phyloP scores from a whole-genome alignment of 1,140 invertebrate species.

The Ceratina australensis region DNA sequence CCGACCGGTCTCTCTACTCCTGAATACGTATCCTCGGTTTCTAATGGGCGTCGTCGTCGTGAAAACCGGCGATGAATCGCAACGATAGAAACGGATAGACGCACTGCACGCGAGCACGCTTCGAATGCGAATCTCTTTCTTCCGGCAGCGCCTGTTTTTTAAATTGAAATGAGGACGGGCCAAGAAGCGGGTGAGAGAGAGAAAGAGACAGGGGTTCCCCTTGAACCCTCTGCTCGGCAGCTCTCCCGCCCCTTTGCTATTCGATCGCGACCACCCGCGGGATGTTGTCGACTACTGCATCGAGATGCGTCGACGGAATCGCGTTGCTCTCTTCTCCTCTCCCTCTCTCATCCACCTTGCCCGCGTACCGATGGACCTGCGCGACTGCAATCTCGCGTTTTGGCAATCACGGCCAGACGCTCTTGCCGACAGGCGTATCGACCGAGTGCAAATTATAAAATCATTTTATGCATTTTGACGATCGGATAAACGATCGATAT shows the following conservation, averaged over 20 bases:
- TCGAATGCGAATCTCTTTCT: not conserved
- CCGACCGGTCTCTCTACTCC: not conserved
- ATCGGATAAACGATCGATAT: no score
- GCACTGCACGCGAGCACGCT: not conserved
- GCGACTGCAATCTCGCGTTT: conserved; percentile 15
- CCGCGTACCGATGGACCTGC: conserved; percentile 45
- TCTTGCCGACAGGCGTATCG: not conserved
- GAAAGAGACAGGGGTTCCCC: conserved; percentile 10
- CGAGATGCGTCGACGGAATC: conserved; percentile 49
- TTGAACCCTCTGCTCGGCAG: conserved; percentile 23
- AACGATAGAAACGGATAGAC: not conserved
- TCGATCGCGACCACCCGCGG: conserved; percentile 63
- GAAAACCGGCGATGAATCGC: not conserved
- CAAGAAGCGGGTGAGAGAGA: not conserved
- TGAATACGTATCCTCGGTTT: not conserved
- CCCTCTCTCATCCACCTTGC: conserved; percentile 32
- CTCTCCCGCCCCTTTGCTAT: conserved; percentile 44
- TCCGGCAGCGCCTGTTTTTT: not conserved
- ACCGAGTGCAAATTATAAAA: conserved; percentile 11
- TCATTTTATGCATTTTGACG: no score
- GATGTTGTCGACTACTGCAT: conserved; percentile 66
- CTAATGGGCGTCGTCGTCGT: conserved; percentile 27
- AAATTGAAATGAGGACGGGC: not conserved
- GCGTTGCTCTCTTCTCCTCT: conserved; percentile 20
- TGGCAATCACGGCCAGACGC: not conserved